These are phyloP conservation scores for Aleiodes testaceus DNA, from an alignment of 2,888 invertebrate genomes.

Conservation along the genomic window DNA sequence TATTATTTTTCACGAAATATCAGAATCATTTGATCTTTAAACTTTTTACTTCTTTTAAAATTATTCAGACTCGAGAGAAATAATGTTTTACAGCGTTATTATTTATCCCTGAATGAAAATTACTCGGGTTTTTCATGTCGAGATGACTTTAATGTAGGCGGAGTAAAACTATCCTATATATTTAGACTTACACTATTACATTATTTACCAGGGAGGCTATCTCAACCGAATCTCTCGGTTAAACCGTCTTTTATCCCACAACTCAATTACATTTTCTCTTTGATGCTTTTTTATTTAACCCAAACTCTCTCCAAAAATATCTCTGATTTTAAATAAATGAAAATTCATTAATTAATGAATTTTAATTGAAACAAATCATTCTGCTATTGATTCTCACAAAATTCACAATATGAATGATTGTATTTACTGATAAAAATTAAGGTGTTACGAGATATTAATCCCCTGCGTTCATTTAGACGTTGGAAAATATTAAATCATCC, in stretches of 20 bases:
- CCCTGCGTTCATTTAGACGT: slow-evolving; percentile 29
- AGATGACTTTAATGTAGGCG: slow-evolving; percentile 32
- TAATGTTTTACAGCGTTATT: background rate
- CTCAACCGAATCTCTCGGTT: slow-evolving; percentile 48
- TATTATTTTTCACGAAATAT: too few species aligned
- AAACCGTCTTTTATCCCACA: slow-evolving; percentile 56
- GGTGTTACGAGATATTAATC: slow-evolving; percentile 40
- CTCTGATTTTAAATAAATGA: too few species aligned
- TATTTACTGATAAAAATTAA: slow-evolving; percentile 29
- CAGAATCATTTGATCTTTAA: background rate
- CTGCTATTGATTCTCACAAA: too few species aligned
- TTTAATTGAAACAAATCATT: too few species aligned
- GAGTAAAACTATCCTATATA: slow-evolving; percentile 41
- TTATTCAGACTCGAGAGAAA: background rate
- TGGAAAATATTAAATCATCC: slow-evolving; percentile 40
- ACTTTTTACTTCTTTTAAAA: slow-evolving; percentile 3
- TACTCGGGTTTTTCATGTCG: background rate
- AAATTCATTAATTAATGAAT: too few species aligned
- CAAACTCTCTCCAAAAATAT: too few species aligned
- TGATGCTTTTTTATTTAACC: background rate
- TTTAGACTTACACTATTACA: slow-evolving; percentile 51
- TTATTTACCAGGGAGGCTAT: slow-evolving; percentile 58
- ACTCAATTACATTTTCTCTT: slow-evolving; percentile 58
- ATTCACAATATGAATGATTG: background rate
- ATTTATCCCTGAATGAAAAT: slow-evolving; percentile 16